A percentile compares a stretch with the other conserved stretches of the same genome.
Conservation (phyloP, 2,113 vertebrate genomes). For the Brachyistius frenatus region DNA sequence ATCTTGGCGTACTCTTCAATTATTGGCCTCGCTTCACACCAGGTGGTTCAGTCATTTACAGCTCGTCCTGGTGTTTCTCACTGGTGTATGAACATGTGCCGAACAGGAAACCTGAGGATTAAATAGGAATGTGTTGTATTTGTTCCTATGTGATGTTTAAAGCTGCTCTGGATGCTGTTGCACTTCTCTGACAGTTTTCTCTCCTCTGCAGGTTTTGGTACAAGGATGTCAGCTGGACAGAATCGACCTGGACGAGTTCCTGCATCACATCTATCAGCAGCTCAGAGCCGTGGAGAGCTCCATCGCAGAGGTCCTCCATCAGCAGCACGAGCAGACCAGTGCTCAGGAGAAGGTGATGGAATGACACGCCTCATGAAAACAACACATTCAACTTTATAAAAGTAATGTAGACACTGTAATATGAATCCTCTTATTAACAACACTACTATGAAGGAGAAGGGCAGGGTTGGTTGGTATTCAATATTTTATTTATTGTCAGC, state of each 20-base stretch:
- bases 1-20: slow-evolving; percentile 97
- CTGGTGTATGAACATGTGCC: not conserved
- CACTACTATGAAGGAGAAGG: too few species aligned
- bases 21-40: slow-evolving; percentile 93
- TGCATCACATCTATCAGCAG: slow-evolving; percentile 92
- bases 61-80: not conserved
- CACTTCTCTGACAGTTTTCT: slow-evolving; percentile 2
- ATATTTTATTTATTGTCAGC: too few species aligned
- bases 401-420: too few species aligned
- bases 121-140: too few species aligned
- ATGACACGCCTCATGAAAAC: too few species aligned
- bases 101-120: too few species aligned
- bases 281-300: slow-evolving; percentile 94
- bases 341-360: not conserved
- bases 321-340: slow-evolving; percentile 91
- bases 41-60: slow-evolving; percentile 81
- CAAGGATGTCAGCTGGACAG: slow-evolving; percentile 94
- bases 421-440: too few species aligned
- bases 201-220: slow-evolving; percentile 90
- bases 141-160: not conserved
- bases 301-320: slow-evolving; percentile 93
- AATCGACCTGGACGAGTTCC: slow-evolving; percentile 87
- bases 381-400: too few species aligned
- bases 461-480: too few species aligned
- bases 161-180: not conserved